A percentile compares a stretch with the other conserved stretches of the same genome.
phyloP scores from a whole-genome alignment of 2,113 vertebrate species.

The Todiramphus chloris region DNA sequence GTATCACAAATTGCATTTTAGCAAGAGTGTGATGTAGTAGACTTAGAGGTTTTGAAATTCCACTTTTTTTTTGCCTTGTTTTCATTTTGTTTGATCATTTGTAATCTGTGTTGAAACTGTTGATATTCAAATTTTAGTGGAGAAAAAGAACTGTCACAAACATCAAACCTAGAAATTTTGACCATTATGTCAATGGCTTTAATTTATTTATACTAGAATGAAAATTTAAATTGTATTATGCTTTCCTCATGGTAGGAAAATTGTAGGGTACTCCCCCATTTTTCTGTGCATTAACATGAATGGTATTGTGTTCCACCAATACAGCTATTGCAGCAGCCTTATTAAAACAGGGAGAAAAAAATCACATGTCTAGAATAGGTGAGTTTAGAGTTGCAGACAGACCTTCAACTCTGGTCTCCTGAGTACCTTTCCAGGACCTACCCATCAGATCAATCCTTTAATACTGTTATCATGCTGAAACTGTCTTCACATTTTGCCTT shows the following conservation, averaged over 20 bases:
- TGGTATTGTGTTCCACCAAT: background rate
- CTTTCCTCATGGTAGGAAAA: background rate
- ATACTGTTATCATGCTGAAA: background rate
- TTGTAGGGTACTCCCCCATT: background rate
- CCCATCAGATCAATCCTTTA: background rate
- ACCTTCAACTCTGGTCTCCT: background rate
- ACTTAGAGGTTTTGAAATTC: background rate
- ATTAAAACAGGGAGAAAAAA: background rate
- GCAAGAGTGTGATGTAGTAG: background rate
- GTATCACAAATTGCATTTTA: background rate
- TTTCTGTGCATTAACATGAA: background rate
- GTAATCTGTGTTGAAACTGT: background rate
- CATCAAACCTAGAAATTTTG: background rate
- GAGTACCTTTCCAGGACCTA: background rate
- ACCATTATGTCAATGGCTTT: background rate
- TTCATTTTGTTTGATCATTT: background rate
- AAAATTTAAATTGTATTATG: background rate
- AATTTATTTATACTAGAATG: background rate
- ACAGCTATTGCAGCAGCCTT: background rate
- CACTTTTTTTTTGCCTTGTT: background rate
- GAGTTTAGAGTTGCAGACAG: background rate
- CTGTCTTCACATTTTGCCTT: background rate
- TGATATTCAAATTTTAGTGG: background rate
- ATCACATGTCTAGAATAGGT: background rate
- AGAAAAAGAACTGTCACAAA: background rate